These are phyloP conservation scores for Anthrax anthrax DNA, from an alignment of 2,888 invertebrate genomes.

Conservation along the genomic window DNA sequence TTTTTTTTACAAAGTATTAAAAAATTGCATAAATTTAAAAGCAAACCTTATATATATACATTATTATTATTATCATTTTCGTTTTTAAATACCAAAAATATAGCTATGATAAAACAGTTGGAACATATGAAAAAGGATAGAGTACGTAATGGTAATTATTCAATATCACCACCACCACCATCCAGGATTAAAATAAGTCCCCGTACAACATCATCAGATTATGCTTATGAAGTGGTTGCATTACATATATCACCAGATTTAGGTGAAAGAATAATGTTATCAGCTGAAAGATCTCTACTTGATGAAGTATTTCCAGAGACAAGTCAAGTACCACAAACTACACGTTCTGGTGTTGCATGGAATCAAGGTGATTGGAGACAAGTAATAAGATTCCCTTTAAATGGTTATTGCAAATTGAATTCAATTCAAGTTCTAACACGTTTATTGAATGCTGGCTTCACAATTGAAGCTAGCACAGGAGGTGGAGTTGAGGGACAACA, in stretches of 20 bases:
- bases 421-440: constrained; percentile 78
- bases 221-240: constrained; percentile 61
- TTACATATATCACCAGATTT: constrained; percentile 68
- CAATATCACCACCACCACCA: constrained; percentile 34
- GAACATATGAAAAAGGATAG: constrained; percentile 59
- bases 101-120: constrained; percentile 59
- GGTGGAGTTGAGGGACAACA: constrained; percentile 81
- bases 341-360: constrained; percentile 65
- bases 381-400: constrained; percentile 72
- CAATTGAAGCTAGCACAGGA: constrained; percentile 67
- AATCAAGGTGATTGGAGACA: constrained; percentile 67
- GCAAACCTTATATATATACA: no score
- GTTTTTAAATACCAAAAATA: no score
- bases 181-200: constrained; percentile 26
- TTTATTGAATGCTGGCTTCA: constrained; percentile 62
- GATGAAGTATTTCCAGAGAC: constrained; percentile 67
- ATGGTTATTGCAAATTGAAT: constrained; percentile 79
- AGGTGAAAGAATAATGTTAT: constrained; percentile 67
- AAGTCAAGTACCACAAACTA: constrained; percentile 57
- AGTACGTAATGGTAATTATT: constrained; percentile 42
- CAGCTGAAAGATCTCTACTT: constrained; percentile 60
- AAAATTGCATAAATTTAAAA: no score
- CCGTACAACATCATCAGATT: constrained; percentile 25
- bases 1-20: constrained; percentile 16
- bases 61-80: constrained; percentile 13